A percentile compares a stretch with the other conserved stretches of the same genome.
phyloP scores from a whole-genome alignment of 2,888 invertebrate species.

The Willowsia nigromaculata region DNA sequence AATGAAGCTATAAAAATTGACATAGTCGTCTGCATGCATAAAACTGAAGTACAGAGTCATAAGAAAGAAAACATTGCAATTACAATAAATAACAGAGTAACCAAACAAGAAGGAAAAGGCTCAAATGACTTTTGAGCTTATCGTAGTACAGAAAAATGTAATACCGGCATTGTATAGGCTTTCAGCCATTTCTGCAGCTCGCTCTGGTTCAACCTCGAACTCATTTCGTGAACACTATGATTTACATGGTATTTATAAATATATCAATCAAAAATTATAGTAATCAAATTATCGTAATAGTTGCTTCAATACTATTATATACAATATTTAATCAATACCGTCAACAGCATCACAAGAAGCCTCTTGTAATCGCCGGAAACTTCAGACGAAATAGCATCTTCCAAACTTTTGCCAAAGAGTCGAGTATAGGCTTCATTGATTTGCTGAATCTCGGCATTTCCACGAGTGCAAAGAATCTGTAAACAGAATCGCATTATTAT shows the following conservation, averaged over 20 bases:
- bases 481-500: too few relatives aligned
- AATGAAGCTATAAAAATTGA: too few relatives aligned
- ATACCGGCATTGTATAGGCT: conserved; percentile 85
- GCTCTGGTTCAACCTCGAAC: conserved; percentile 83
- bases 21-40: too few relatives aligned
- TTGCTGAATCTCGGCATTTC: conserved; percentile 85
- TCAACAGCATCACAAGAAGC: conserved; percentile 87
- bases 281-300: too few relatives aligned
- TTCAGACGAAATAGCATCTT: conserved; percentile 88
- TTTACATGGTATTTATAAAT: too few relatives aligned
- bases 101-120: too few relatives aligned
- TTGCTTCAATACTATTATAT: too few relatives aligned
- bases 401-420: conserved; percentile 81
- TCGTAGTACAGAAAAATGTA: neutral
- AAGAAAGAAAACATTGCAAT: too few relatives aligned
- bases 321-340: too few relatives aligned
- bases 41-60: too few relatives aligned
- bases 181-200: conserved; percentile 88
- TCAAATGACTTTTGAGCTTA: neutral
- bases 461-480: conserved; percentile 84
- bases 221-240: conserved; percentile 82
- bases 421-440: conserved; percentile 85
- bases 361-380: conserved; percentile 89
- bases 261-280: too few relatives aligned
- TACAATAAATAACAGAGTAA: too few relatives aligned